phyloP scores from a whole-genome alignment of 1,140 invertebrate genomes.

The Limonius californicus region DNA sequence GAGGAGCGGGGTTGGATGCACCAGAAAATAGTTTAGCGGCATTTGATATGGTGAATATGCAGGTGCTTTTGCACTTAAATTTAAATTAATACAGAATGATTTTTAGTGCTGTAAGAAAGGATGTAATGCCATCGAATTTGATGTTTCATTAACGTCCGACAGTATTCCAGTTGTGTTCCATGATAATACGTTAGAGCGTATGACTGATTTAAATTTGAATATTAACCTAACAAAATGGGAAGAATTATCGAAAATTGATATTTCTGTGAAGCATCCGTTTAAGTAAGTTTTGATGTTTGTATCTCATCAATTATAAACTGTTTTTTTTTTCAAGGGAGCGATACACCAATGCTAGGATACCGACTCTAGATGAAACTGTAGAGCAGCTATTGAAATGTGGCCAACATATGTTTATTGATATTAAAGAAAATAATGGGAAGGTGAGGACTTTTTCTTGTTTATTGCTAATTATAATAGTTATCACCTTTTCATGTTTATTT shows the following conservation, averaged over 20 bases:
- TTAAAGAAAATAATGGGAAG: conserved; percentile 55
- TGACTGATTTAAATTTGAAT: conserved; percentile 56
- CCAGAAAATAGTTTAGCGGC: conserved; percentile 71
- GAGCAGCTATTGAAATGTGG: conserved; percentile 52
- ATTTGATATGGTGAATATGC: conserved; percentile 59
- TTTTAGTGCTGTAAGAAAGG: conserved; percentile 62
- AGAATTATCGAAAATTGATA: conserved; percentile 58
- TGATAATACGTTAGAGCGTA: conserved; percentile 65
- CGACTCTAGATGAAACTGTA: conserved; percentile 57
- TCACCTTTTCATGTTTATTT: no score
- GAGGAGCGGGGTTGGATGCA: conserved; percentile 66
- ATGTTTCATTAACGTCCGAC: conserved; percentile 68
- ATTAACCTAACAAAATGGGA: conserved; percentile 61
- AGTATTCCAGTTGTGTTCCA: conserved; percentile 71
- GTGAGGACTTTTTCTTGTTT: conserved; percentile 35
- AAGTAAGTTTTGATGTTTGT: conserved; percentile 46
- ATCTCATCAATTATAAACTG: background rate
- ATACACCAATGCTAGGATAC: conserved; percentile 53
- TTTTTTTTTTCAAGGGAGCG: conserved; percentile 48
- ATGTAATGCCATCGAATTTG: conserved; percentile 70
- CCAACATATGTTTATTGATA: conserved; percentile 61
- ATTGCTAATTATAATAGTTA: background rate
- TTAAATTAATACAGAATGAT: background rate
- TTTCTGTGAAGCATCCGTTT: conserved; percentile 62
- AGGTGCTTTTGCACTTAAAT: conserved; percentile 7